Conservation (phyloP, 1,140 invertebrate genomes). For the Papilio machaon region DNA sequence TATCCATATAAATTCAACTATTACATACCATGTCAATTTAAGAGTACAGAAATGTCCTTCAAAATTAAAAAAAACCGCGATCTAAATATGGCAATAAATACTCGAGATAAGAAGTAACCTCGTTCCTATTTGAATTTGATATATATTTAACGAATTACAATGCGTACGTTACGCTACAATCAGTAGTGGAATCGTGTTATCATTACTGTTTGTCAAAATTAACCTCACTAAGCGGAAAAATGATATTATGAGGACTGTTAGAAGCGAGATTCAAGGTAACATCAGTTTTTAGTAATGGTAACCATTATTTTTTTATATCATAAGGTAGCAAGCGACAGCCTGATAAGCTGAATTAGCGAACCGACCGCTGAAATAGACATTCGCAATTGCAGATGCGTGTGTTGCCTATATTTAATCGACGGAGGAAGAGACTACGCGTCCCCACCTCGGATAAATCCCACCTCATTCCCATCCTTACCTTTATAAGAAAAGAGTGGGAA, state of each 20-base stretch:
- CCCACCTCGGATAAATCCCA: too few relatives aligned
- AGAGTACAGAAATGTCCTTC: not conserved
- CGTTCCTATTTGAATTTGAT: conserved; percentile 21
- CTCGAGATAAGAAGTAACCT: conserved; percentile 1
- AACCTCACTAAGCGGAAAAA: not conserved
- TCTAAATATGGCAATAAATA: conserved; percentile 27
- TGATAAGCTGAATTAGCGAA: too few relatives aligned
- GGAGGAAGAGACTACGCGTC: too few relatives aligned
- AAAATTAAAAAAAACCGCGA: not conserved
- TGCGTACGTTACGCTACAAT: conserved; percentile 10
- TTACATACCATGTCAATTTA: not conserved
- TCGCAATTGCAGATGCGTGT: too few relatives aligned
- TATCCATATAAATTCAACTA: not conserved
- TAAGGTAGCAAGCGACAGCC: too few relatives aligned
- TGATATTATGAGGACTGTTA: not conserved
- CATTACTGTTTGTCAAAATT: conserved; percentile 10
- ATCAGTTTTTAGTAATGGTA: not conserved
- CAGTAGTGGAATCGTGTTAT: not conserved
- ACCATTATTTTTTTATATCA: too few relatives aligned
- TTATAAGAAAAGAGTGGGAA: too few relatives aligned
- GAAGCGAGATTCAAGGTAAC: not conserved
- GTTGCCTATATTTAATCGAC: too few relatives aligned
- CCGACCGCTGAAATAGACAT: too few relatives aligned
- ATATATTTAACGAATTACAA: conserved; percentile 2
- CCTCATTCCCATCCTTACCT: too few relatives aligned